phyloP scores from a whole-genome alignment of 2,888 invertebrate genomes.

The Caenorhabditis uteleia region DNA sequence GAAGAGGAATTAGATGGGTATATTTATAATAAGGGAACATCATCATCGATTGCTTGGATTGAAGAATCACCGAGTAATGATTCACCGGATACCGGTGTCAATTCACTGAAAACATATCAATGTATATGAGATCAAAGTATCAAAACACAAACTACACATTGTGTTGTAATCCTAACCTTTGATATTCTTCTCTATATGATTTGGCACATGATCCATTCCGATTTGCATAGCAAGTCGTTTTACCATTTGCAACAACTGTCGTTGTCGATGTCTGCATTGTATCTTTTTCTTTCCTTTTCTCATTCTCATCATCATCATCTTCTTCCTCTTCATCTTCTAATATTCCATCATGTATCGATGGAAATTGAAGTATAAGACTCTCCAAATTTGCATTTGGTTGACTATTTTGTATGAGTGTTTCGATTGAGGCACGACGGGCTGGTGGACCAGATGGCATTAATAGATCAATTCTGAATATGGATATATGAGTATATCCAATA shows the following conservation, averaged over 20 bases:
- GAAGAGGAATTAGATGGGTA: background rate
- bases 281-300: background rate
- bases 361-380: conserved; percentile 32
- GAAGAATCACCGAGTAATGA: conserved; percentile 30
- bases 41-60: conserved; percentile 36
- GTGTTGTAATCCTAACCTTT: background rate
- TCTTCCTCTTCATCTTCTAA: conserved; percentile 8
- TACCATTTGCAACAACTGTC: conserved; percentile 32
- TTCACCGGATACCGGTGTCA: conserved; percentile 32
- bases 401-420: conserved; percentile 42
- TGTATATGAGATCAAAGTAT: background rate
- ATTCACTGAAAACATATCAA: conserved; percentile 22
- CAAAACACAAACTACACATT: background rate
- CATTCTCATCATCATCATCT: conserved; percentile 2
- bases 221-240: conserved; percentile 10
- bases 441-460: conserved; percentile 17
- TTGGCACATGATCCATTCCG: conserved; percentile 24
- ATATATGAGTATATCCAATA: too few relatives aligned
- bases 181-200: conserved; percentile 6
- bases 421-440: conserved; percentile 42
- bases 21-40: conserved; percentile 26
- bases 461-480: conserved; percentile 13
- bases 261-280: conserved; percentile 25
- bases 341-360: conserved; percentile 24
- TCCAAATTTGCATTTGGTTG: conserved; percentile 34